phyloP scores from a whole-genome alignment of 2,888 invertebrate species.

The Holacanthella duospinosa region DNA sequence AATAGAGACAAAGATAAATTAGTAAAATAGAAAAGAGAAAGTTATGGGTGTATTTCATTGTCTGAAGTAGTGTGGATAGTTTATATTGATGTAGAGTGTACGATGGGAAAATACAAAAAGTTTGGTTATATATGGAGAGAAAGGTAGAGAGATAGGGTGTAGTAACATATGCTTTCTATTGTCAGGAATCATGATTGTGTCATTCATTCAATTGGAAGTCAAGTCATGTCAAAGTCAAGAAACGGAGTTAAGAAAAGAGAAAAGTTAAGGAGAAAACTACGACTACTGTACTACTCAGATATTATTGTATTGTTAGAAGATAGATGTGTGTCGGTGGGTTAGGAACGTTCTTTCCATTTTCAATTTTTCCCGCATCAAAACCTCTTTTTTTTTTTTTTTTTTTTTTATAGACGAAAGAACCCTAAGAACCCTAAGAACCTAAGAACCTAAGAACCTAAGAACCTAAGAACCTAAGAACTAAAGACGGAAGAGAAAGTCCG shows the following conservation, averaged over 20 bases:
- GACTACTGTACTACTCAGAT: conserved; percentile 12
- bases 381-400: neutral
- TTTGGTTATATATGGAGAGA: neutral
- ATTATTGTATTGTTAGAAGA: conserved; percentile 12
- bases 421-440: too few relatives aligned
- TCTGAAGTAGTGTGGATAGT: neutral
- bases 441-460: too few relatives aligned
- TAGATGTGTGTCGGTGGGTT: conserved; percentile 22
- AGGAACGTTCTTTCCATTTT: conserved; percentile 19
- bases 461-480: too few relatives aligned
- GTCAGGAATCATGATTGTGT: conserved; percentile 7
- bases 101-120: neutral
- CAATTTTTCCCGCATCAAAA: conserved; percentile 16
- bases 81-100: neutral
- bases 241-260: conserved; percentile 6
- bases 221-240: conserved; percentile 6
- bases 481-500: too few relatives aligned
- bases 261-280: conserved; percentile 13
- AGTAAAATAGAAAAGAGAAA: neutral
- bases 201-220: conserved; percentile 11
- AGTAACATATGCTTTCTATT: conserved; percentile 2
- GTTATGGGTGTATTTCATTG: neutral
- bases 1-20: conserved; percentile 7
- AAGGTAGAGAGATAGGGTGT: neutral
- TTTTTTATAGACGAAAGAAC: conserved; percentile 6